These are phyloP conservation scores for Andrena dorsata DNA, from an alignment of 2,888 invertebrate species.

Conservation along the genomic window DNA sequence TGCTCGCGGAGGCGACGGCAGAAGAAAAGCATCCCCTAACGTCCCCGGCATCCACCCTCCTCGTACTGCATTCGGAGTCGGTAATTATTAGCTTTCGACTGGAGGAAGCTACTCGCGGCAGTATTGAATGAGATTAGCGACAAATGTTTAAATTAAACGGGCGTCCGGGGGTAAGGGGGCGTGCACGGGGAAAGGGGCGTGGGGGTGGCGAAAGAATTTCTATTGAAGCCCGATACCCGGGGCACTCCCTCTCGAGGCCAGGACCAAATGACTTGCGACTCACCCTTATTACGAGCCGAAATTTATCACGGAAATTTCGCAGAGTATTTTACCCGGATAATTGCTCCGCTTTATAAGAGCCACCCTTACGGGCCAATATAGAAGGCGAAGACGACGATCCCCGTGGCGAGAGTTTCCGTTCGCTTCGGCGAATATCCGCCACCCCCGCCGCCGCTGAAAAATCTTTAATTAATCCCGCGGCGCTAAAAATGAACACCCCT, in stretches of 20 bases:
- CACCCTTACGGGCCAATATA: constrained; percentile 72
- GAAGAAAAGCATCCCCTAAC: constrained; percentile 27
- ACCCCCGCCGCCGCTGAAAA: constrained; percentile 6
- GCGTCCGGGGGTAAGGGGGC: not conserved
- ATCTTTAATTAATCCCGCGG: constrained; percentile 48
- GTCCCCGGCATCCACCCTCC: not conserved
- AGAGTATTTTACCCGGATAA: constrained; percentile 81
- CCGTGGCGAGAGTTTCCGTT: constrained; percentile 40
- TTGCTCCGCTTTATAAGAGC: constrained; percentile 79
- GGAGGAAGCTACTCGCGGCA: constrained; percentile 47
- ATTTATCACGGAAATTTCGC: constrained; percentile 81
- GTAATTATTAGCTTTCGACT: constrained; percentile 69
- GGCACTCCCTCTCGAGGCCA: constrained; percentile 58
- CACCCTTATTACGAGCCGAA: constrained; percentile 81
- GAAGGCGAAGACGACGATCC: constrained; percentile 66
- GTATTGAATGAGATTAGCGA: constrained; percentile 65
- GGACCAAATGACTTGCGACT: constrained; percentile 81
- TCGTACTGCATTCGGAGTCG: constrained; percentile 45
- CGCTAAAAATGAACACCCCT: constrained; percentile 41
- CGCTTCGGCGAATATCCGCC: constrained; percentile 45
- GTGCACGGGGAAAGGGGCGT: constrained; percentile 28
- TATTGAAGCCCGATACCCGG: constrained; percentile 76
- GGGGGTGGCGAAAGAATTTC: constrained; percentile 75
- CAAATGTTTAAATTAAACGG: constrained; percentile 74
- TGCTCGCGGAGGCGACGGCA: not conserved